Percentiles rank a stretch among this genome's conserved stretches.
Conservation (phyloP, 2,888 invertebrate genomes). For the Drosophila silvestris region DNA sequence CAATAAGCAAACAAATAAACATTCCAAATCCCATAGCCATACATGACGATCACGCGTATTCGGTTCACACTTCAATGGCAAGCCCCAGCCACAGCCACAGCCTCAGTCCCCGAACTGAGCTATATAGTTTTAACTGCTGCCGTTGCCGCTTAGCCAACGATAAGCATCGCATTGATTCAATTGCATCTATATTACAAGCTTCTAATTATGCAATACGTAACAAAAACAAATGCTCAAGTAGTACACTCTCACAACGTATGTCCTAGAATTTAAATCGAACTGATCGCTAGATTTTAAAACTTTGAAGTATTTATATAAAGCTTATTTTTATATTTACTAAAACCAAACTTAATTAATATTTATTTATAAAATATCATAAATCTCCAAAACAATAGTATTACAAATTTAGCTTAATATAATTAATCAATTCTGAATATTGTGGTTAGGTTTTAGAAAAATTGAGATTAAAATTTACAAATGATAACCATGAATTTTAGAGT, state of each 20-base stretch:
- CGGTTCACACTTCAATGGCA: slow-evolving; percentile 55
- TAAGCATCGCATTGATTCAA: slow-evolving; percentile 35
- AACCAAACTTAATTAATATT: background rate
- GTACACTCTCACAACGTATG: background rate
- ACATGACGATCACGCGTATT: slow-evolving; percentile 60
- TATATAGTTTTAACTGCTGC: slow-evolving; percentile 24
- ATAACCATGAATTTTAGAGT: background rate
- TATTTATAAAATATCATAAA: background rate
- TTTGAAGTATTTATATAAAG: background rate
- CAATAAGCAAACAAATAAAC: slow-evolving; percentile 38
- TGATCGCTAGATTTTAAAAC: background rate
- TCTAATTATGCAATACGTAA: background rate
- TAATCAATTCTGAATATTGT: background rate
- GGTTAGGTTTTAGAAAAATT: background rate
- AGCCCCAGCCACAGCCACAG: slow-evolving; percentile 1
- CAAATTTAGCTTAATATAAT: background rate
- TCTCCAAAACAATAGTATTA: background rate
- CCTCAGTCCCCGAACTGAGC: background rate
- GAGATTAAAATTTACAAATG: background rate
- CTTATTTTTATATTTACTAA: background rate
- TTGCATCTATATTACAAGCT: slow-evolving; percentile 5
- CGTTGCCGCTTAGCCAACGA: slow-evolving; percentile 34
- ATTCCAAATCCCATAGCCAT: slow-evolving; percentile 48
- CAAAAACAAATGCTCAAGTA: background rate
- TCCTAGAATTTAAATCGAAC: background rate